These are phyloP conservation scores for Matsumyia berberina DNA, from an alignment of 2,888 invertebrate genomes.

Conservation along the genomic window DNA sequence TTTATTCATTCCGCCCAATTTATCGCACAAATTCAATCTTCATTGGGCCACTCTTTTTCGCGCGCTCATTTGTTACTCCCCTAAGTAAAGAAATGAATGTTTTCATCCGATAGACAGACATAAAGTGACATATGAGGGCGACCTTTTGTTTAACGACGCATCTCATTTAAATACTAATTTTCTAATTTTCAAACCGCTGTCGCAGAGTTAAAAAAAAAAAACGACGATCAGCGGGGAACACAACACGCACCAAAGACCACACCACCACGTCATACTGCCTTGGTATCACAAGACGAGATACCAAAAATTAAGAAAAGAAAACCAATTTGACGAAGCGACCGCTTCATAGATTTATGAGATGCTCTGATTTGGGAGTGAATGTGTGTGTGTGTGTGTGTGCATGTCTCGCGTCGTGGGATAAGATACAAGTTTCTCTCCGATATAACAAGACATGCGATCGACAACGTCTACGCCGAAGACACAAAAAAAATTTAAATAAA, in stretches of 20 bases:
- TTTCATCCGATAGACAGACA: constrained; percentile 9
- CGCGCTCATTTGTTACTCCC: not conserved
- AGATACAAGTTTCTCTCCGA: constrained; percentile 42
- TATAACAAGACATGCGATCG: not conserved
- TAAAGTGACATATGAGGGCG: constrained; percentile 44
- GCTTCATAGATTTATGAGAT: constrained; percentile 42
- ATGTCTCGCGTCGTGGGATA: not conserved
- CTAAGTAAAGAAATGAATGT: not conserved
- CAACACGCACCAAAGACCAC: not conserved
- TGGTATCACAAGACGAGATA: not conserved
- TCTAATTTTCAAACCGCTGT: constrained; percentile 28
- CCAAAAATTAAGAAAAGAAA: constrained; percentile 11
- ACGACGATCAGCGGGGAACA: not conserved
- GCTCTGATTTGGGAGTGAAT: constrained; percentile 34
- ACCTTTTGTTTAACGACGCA: constrained; percentile 60
- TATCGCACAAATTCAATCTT: constrained; percentile 10
- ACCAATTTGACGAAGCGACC: constrained; percentile 35
- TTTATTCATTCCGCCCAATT: not conserved
- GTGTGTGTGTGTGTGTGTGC: not conserved
- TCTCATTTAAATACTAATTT: constrained; percentile 58
- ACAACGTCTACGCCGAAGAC: constrained; percentile 13
- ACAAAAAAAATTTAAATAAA: constrained; percentile 39
- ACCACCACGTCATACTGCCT: not conserved
- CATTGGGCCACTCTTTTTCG: not conserved
- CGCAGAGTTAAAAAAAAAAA: not conserved